Conservation (phyloP, 2,888 invertebrate species). For the Horisme vitalbata region DNA sequence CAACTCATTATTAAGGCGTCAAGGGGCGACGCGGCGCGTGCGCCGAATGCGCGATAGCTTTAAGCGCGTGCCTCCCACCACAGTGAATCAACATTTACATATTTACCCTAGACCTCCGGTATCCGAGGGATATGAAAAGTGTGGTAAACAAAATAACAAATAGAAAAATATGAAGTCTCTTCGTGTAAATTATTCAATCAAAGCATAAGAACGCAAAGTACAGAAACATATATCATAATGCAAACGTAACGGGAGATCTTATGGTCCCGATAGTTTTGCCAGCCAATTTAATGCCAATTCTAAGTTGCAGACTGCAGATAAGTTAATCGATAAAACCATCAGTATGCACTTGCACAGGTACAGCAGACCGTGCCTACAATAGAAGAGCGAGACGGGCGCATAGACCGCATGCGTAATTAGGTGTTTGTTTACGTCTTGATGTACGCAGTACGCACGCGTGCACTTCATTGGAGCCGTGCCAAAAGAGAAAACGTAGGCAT, state of each 20-base stretch:
- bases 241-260: too few relatives aligned
- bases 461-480: slow-evolving; percentile 13
- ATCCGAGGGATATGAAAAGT: too few relatives aligned
- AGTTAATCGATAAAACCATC: not conserved
- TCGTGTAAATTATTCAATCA: too few relatives aligned
- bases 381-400: slow-evolving; percentile 11
- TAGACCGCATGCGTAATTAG: slow-evolving; percentile 25
- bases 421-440: slow-evolving; percentile 30
- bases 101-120: too few relatives aligned
- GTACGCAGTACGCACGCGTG: not conserved
- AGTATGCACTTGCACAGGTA: slow-evolving; percentile 19
- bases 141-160: too few relatives aligned
- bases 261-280: too few relatives aligned
- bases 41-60: not conserved
- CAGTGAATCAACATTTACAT: not conserved
- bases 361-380: slow-evolving; percentile 23
- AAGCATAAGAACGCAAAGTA: too few relatives aligned
- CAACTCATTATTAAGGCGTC: not conserved
- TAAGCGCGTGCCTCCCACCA: not conserved
- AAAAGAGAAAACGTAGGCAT: slow-evolving; percentile 7
- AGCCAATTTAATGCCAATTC: too few relatives aligned
- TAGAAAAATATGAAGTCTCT: too few relatives aligned
- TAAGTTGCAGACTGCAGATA: not conserved
- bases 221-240: too few relatives aligned
- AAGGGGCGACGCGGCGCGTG: not conserved